Conservation (phyloP, 2,888 invertebrate genomes). For the Sarcophaga caerulescens region DNA sequence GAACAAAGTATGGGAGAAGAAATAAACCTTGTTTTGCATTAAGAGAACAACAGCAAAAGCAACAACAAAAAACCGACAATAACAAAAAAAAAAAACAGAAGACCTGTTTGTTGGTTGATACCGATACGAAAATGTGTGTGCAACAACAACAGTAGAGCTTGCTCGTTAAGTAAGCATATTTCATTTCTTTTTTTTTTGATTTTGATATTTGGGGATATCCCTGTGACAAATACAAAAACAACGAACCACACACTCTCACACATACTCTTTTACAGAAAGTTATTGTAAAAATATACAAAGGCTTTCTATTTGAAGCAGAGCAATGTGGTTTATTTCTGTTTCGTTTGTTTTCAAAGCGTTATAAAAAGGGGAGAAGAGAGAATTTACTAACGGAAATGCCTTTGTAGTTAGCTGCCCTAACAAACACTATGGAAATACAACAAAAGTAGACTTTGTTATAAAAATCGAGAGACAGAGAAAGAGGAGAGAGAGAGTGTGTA, state of each 20-base stretch:
- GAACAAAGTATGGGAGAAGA: no score
- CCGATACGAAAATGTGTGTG: no score
- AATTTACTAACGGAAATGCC: background rate
- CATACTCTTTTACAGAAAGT: background rate
- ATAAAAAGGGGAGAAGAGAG: background rate
- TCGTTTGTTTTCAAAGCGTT: background rate
- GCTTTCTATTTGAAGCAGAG: background rate
- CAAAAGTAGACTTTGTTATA: no score
- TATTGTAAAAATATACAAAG: background rate
- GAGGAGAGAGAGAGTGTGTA: no score
- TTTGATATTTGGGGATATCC: conserved; percentile 28
- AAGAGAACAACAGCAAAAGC: no score
- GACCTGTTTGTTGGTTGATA: no score
- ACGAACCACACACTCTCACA: conserved; percentile 15
- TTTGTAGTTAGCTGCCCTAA: background rate
- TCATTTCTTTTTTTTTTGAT: background rate
- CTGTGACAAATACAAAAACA: conserved; percentile 39
- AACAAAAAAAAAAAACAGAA: no score
- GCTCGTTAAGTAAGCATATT: background rate
- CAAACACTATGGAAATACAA: no score
- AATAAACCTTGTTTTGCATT: no score
- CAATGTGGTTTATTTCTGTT: background rate
- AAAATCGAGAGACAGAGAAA: no score
- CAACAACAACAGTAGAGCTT: background rate
- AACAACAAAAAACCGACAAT: no score